Evolutionary conservation across 2,113 vertebrate species (phyloP).

Genomic region (Dromiciops gliroides): DNA sequence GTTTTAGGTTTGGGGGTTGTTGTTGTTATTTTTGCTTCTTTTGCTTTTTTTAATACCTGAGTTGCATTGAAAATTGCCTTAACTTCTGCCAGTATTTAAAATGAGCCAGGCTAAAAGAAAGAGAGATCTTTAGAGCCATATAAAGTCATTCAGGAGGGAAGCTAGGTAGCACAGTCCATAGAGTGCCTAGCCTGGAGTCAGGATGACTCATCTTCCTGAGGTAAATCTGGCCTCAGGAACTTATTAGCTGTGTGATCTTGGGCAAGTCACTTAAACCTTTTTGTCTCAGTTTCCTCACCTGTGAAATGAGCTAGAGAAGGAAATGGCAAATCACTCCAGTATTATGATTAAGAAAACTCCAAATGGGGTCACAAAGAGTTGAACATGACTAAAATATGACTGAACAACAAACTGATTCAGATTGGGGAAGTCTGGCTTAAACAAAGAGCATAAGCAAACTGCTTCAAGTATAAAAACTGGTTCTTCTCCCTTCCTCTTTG

Average conservation of each 20-base stretch:
- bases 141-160: background rate
- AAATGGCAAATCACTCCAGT: background rate
- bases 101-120: background rate
- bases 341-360: background rate
- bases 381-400: background rate
- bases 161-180: background rate
- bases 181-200: background rate
- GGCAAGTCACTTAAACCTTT: background rate
- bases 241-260: background rate
- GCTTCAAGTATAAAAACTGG: background rate
- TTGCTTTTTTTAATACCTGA: background rate
- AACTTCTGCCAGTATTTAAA: background rate
- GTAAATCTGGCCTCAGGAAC: background rate
- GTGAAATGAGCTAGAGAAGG: background rate
- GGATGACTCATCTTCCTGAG: background rate
- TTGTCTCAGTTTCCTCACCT: background rate
- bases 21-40: background rate
- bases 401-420: background rate
- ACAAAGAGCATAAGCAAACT: conserved; percentile 18
- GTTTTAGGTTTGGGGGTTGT: background rate
- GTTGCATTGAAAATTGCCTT: background rate
- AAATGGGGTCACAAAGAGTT: background rate
- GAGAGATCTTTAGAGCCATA: background rate
- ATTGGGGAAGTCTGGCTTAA: background rate
- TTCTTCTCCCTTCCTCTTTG: background rate